Percentiles rank a stretch among this genome's conserved stretches.
These are phyloP conservation scores for Adelognathus sp. DNA, from an alignment of 2,888 invertebrate species.

Conservation along the genomic window DNA sequence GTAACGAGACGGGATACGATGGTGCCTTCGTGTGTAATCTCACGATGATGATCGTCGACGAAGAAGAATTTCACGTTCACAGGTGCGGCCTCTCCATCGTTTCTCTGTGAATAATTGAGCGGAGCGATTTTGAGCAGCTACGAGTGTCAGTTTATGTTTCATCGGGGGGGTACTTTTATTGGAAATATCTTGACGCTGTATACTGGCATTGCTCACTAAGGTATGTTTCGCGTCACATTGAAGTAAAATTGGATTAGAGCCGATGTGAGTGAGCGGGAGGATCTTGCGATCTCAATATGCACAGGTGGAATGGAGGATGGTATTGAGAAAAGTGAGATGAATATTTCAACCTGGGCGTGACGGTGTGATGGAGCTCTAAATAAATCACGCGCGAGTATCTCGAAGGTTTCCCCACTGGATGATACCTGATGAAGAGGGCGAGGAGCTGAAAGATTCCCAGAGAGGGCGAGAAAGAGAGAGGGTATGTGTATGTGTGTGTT, in stretches of 20 bases:
- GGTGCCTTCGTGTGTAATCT: too few species aligned
- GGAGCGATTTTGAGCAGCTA: background rate
- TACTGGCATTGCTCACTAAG: too few species aligned
- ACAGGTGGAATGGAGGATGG: conserved; percentile 57
- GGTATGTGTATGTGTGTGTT: too few species aligned
- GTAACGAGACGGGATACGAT: too few species aligned
- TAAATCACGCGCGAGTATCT: conserved; percentile 45
- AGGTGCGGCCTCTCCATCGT: background rate
- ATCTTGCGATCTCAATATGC: conserved; percentile 39
- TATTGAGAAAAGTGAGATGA: conserved; percentile 17
- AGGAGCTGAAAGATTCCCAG: conserved; percentile 28
- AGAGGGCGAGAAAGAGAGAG: background rate
- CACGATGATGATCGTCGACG: conserved; percentile 3
- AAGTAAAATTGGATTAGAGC: too few species aligned
- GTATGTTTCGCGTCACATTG: too few species aligned
- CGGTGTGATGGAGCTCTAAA: conserved; percentile 36
- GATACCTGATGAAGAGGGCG: conserved; percentile 24
- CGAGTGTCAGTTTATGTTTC: background rate
- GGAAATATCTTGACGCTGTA: too few species aligned
- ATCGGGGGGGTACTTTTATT: too few species aligned
- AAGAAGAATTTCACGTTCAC: conserved; percentile 2
- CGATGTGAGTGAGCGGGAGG: background rate
- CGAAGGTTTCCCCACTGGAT: conserved; percentile 41
- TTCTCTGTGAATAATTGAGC: background rate
- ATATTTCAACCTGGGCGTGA: conserved; percentile 39